Percentiles rank a stretch among this genome's conserved stretches.
These are phyloP conservation scores for Scarus forsteni DNA, from an alignment of 2,797 vertebrate species.

Conservation along the genomic window DNA sequence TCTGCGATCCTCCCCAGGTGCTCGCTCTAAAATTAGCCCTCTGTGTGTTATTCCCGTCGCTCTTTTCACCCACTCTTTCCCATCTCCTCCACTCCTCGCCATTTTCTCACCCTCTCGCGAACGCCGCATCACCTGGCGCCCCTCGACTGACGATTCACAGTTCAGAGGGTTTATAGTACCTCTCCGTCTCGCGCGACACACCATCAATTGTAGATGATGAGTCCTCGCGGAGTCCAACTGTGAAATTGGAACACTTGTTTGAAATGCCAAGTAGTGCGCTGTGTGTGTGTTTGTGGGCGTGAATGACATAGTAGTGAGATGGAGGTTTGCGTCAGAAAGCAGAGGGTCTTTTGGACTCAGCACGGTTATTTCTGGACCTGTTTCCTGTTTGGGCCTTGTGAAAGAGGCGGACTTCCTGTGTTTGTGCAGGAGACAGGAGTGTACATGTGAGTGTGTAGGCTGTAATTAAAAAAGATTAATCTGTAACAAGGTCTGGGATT, in stretches of 20 bases:
- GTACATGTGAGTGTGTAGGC: neutral
- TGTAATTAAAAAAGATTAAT: too few species aligned
- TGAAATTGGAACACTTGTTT: constrained; percentile 63
- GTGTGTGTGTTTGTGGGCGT: constrained; percentile 8
- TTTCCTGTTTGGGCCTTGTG: constrained; percentile 57
- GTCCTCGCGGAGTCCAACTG: constrained; percentile 47
- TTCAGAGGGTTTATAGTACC: constrained; percentile 46
- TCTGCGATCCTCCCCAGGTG: constrained; percentile 45
- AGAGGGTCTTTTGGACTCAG: constrained; percentile 16
- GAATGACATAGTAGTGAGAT: neutral
- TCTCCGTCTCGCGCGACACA: constrained; percentile 7
- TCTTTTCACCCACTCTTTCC: constrained; percentile 13
- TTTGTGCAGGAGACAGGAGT: constrained; percentile 34
- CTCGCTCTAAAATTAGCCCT: constrained; percentile 68
- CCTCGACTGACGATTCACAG: constrained; percentile 28
- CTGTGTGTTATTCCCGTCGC: constrained; percentile 35
- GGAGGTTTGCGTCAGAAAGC: constrained; percentile 38
- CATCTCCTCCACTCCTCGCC: neutral
- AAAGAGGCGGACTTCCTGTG: constrained; percentile 50
- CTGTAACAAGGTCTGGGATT: too few species aligned
- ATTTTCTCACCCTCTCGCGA: constrained; percentile 21
- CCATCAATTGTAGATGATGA: constrained; percentile 48
- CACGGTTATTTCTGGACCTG: constrained; percentile 56
- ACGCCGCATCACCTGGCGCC: constrained; percentile 13
- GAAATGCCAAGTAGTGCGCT: constrained; percentile 53